Base-by-base conservation (phyloP, 2,888 invertebrate species). In the Busseola fusca region DNA sequence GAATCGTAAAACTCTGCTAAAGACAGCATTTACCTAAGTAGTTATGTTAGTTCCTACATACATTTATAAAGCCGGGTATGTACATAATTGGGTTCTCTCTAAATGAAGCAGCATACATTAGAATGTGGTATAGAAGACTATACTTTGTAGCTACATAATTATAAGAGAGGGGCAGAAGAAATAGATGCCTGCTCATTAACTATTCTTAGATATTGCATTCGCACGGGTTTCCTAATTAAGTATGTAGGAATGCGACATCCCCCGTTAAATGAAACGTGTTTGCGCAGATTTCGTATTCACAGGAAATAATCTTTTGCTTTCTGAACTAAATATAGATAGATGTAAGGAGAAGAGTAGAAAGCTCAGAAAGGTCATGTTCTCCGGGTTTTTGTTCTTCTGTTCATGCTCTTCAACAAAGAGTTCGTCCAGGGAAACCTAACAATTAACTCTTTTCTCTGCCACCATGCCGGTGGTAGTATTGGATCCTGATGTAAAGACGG, bases 151-250 rank as follows among this genome's bases (percentile, higher is more conserved):
- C 16, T 71, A 50, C 12, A n/a, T 27, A 62, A 65, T 68, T 72
- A 59, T 16, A 40, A 54, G 52, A 45, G 27, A 27, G 21, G n/a
- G 42, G 30, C 4, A 14, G 1, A 58, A 3, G 16, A 56, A 50
- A 67, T 30, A n/a, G 21, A 18, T 25, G 48, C 10, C 10, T 18
- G 5, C 18, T 64, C 50, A 60, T 48, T 63, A 66, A 27, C 0
- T 75, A 75, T 69, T 74, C 57, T 42, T 59, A 42, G 48, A 64
- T 48, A 70, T 66, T 71, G 27, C 63, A 63, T 76, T 63, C 27
- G 10, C 34, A 54, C 40, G 27, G 57, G 54, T 21, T 70, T 50
- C 18, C 59, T 77, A 14, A 56, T 72, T 56, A 48, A 63, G 18
- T 63, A 76, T 67, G 59, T 56, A 56, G 48, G 40, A 40, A 57